Base-by-base conservation (phyloP, 1,140 invertebrate species). In the Zaprionus lachaisei region DNA sequence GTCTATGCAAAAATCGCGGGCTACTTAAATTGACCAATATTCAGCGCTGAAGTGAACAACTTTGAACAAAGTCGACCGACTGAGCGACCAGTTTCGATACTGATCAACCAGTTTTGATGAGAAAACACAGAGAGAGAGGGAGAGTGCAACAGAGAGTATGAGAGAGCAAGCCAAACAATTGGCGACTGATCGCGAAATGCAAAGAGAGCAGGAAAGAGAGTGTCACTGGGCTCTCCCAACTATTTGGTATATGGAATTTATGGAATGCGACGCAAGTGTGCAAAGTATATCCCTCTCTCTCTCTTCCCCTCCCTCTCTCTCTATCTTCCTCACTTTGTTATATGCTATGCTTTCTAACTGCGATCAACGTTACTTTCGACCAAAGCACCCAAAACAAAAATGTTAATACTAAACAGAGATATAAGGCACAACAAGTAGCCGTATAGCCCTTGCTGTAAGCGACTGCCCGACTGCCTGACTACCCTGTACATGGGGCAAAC, bases 331-430 rank as follows among this genome's bases (percentile, higher is more conserved):
- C 38, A n/a, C 38, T 47, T 17, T 37, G 37, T 70, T 57, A 47
- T 72, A 79, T 83, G 83, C 66, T 74, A 87, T 87, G 83, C 80
- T 86, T 86, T 86, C 83, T 83, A 86, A 86, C 83, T 77, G 80
- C 72, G 20, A 75, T 51, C 60, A 57, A 51, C 49, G 58, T 57
- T 69, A 61, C 65, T 67, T 67, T 67, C 41, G 65, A 70, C 68
- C 72, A 69, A 62, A 67, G 49, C 49, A 2, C 57, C 15, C n/a
- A 38, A 72, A 74, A 68, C n/a, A 38, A 72, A 74, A 68, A 73
- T 61, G 37, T 38, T 28, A 55, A 61, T 41, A 37, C 37, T 34
- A 72, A 63, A 44, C 20, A 65, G 44, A 62, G 41, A 51, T 17
- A 44, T 17, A 47, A 47, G 37, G n/a, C 15, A 28, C 12, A 34